phyloP scores from a whole-genome alignment of 2,113 vertebrate species.

The Anser brachyrhynchus region DNA sequence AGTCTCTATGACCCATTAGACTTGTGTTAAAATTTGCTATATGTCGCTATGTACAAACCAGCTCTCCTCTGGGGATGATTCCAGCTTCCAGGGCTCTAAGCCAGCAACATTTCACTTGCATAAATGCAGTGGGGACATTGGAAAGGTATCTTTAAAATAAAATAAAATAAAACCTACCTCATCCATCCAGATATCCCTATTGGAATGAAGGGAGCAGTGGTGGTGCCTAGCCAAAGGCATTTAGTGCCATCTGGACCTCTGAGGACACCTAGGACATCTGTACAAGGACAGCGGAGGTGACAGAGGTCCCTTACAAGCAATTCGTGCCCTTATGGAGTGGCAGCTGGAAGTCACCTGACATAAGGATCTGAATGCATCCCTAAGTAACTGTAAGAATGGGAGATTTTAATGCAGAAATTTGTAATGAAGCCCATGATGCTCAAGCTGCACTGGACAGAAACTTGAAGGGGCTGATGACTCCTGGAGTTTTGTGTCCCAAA shows the following conservation, averaged over 20 bases:
- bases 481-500: neutral
- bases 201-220: neutral
- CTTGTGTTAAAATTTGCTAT: neutral
- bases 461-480: accelerated
- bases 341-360: neutral
- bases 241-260: neutral
- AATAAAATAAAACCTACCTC: neutral
- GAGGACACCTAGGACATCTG: neutral
- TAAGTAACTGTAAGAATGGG: neutral
- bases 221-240: neutral
- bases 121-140: neutral
- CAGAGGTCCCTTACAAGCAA: neutral
- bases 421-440: neutral
- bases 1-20: accelerated
- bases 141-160: neutral
- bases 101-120: neutral
- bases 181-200: neutral
- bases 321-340: accelerated
- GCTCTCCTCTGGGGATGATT: neutral
- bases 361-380: neutral
- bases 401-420: neutral
- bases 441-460: neutral
- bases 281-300: neutral
- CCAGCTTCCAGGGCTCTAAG: neutral
- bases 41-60: neutral